These are phyloP conservation scores for Drosophila mauritiana DNA, from an alignment of 1,140 invertebrate species.

Conservation along the genomic window DNA sequence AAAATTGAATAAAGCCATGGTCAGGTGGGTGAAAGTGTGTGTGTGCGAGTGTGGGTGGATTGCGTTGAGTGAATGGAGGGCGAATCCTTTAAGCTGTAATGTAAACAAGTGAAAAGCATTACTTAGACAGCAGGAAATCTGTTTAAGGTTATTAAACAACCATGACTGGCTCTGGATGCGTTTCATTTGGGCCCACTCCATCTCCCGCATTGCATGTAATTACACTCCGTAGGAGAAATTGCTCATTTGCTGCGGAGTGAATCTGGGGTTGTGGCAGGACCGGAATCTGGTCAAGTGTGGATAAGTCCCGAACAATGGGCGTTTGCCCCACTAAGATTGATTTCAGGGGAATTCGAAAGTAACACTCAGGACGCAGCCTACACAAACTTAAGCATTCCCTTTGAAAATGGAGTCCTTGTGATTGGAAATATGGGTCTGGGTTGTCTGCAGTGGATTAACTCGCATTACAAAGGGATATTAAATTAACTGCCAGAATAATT, in stretches of 20 bases:
- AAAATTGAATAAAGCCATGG: slow-evolving; percentile 70
- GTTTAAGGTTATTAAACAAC: slow-evolving; percentile 50
- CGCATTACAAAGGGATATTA: neutral
- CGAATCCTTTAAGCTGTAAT: slow-evolving; percentile 65
- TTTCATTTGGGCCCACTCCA: slow-evolving; percentile 2
- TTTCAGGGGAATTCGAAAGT: slow-evolving; percentile 20
- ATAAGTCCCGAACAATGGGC: slow-evolving; percentile 31
- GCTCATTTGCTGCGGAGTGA: slow-evolving; percentile 21
- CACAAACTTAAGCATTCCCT: slow-evolving; percentile 10
- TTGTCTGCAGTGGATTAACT: neutral
- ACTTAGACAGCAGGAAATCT: slow-evolving; percentile 58
- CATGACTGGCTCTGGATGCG: slow-evolving; percentile 28
- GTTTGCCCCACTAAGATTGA: slow-evolving; percentile 7
- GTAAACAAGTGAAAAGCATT: slow-evolving; percentile 77
- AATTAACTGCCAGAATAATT: neutral
- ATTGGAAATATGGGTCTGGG: neutral
- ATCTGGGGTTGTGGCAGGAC: neutral
- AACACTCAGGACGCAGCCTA: slow-evolving; percentile 5
- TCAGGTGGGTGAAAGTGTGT: slow-evolving; percentile 7
- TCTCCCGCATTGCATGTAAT: slow-evolving; percentile 16
- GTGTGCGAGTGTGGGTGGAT: slow-evolving; percentile 5
- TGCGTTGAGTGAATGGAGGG: slow-evolving; percentile 1
- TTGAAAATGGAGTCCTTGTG: neutral
- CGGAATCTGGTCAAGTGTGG: slow-evolving; percentile 29
- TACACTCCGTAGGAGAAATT: slow-evolving; percentile 16